phyloP scores from a whole-genome alignment of 2,797 vertebrate genomes.

The Myioborus miniatus region DNA sequence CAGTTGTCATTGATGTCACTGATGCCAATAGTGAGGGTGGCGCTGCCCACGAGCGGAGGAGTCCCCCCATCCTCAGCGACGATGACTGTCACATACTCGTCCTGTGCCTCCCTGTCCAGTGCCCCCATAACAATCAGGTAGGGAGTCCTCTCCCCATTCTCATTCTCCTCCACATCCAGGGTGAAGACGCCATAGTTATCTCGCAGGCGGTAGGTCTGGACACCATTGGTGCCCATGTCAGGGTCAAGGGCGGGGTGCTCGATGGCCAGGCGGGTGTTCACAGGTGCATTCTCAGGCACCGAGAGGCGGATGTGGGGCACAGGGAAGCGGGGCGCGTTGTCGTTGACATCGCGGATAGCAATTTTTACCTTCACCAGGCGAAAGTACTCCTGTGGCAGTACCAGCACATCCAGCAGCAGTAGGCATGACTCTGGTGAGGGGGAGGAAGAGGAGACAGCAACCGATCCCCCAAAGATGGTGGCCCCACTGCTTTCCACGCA shows the following conservation, averaged over 20 bases:
- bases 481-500: slow-evolving; percentile 78
- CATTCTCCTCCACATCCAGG: slow-evolving; percentile 94
- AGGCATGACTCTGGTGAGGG: slow-evolving; percentile 78
- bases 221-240: slow-evolving; percentile 85
- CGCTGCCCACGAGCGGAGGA: slow-evolving; percentile 88
- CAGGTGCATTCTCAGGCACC: slow-evolving; percentile 89
- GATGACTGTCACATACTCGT: slow-evolving; percentile 91
- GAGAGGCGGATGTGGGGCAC: slow-evolving; percentile 85
- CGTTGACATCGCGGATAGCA: slow-evolving; percentile 90
- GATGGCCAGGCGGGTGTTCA: slow-evolving; percentile 90
- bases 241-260: slow-evolving; percentile 93
- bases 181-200: slow-evolving; percentile 94
- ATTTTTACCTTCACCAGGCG: slow-evolving; percentile 96
- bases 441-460: slow-evolving; percentile 31
- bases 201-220: slow-evolving; percentile 93
- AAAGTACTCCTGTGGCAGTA: slow-evolving; percentile 96
- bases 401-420: slow-evolving; percentile 90
- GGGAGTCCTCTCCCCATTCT: slow-evolving; percentile 91
- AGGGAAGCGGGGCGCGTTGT: slow-evolving; percentile 91
- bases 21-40: slow-evolving; percentile 90
- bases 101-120: slow-evolving; percentile 89
- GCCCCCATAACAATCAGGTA: slow-evolving; percentile 91
- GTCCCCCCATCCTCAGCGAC: slow-evolving; percentile 93
- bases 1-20: slow-evolving; percentile 97
- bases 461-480: not conserved